Evolutionary conservation across 37 sponge, comb jelly and placozoan species (phyloP).

Genomic region (Ephydatia muelleri): DNA sequence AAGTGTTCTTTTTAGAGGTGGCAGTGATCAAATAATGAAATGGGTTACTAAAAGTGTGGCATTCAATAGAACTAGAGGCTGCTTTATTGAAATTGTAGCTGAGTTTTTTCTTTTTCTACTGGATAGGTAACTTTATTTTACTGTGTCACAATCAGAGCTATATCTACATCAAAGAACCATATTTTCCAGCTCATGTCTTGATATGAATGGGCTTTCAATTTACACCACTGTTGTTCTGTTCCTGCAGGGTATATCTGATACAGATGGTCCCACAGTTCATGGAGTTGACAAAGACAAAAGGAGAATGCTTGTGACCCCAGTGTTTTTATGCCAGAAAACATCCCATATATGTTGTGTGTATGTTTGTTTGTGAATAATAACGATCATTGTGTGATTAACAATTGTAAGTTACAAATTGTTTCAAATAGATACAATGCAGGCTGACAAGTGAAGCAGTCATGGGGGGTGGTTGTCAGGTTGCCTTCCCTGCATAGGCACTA

Average conservation of each 20-base stretch:
- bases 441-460: not conserved
- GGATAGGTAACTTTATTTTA: too few species aligned
- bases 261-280: conserved; percentile 49
- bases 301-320: conserved; percentile 47
- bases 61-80: too few species aligned
- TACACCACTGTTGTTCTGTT: too few species aligned
- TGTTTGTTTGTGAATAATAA: not conserved
- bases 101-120: too few species aligned
- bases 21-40: too few species aligned
- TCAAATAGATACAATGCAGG: not conserved
- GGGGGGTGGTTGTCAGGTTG: not conserved
- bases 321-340: not conserved
- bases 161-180: too few species aligned
- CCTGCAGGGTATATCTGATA: conserved; percentile 43
- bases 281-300: conserved; percentile 61
- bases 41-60: too few species aligned
- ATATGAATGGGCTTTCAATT: too few species aligned
- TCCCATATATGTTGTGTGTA: not conserved
- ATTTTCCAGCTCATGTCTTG: too few species aligned
- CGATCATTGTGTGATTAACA: not conserved
- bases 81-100: too few species aligned
- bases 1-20: too few species aligned
- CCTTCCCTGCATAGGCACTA: not conserved
- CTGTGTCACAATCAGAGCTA: too few species aligned
- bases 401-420: not conserved